Percentiles rank a stretch among this genome's conserved stretches.
These are phyloP conservation scores for Rhipidura dahli DNA, from an alignment of 2,113 vertebrate genomes.

Conservation along the genomic window DNA sequence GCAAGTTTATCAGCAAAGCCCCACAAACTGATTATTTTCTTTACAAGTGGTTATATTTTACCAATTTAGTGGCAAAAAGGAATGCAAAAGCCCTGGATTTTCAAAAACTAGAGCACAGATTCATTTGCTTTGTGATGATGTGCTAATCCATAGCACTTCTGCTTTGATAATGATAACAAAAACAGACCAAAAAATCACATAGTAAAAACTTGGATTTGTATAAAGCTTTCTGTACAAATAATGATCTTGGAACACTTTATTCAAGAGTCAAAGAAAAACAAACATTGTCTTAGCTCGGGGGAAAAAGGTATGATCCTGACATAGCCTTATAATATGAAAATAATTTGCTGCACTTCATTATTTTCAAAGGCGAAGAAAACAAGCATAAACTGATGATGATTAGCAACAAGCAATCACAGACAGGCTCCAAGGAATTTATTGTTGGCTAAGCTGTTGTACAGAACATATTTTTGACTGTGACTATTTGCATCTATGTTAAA, in stretches of 20 bases:
- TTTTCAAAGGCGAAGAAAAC: constrained; percentile 19
- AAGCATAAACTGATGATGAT: constrained; percentile 35
- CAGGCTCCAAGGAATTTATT: constrained; percentile 11
- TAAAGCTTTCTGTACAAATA: neutral
- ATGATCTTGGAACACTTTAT: neutral
- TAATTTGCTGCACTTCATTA: neutral
- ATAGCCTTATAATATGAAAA: neutral
- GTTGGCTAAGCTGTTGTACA: constrained; percentile 15
- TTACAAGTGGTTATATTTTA: neutral
- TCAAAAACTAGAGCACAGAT: neutral
- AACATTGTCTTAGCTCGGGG: neutral
- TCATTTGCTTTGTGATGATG: neutral
- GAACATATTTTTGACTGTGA: constrained; percentile 40
- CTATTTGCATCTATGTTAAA: constrained; percentile 45
- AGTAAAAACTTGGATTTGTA: neutral
- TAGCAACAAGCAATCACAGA: constrained; percentile 15
- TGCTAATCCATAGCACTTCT: neutral
- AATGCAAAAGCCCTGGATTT: neutral
- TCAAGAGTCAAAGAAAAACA: neutral
- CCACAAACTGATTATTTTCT: neutral
- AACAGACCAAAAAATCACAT: neutral
- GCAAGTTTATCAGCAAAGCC: neutral
- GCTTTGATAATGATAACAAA: neutral
- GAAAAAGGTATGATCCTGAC: neutral
- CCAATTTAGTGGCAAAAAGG: neutral